These are phyloP conservation scores for Antitype chi DNA, from an alignment of 2,888 invertebrate species.

Conservation along the genomic window DNA sequence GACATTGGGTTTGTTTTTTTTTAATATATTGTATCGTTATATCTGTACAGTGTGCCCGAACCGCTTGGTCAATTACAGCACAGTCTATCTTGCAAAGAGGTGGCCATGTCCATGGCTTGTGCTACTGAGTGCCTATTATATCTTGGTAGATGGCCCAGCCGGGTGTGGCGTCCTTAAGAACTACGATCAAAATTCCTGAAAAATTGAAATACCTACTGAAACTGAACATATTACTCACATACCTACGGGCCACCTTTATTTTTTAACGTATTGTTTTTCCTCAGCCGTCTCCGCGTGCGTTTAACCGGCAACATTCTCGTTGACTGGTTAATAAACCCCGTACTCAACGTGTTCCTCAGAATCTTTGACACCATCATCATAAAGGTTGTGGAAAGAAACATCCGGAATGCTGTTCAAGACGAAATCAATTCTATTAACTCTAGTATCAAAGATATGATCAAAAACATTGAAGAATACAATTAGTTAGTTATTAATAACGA, in stretches of 20 bases:
- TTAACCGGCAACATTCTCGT: slow-evolving; percentile 86
- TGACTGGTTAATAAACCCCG: slow-evolving; percentile 89
- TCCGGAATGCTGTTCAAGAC: slow-evolving; percentile 77
- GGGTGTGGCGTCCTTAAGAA: background rate
- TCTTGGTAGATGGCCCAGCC: background rate
- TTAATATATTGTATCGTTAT: background rate
- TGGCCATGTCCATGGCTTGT: background rate
- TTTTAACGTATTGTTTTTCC: slow-evolving; percentile 59
- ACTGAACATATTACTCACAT: background rate
- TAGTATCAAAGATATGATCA: slow-evolving; percentile 75
- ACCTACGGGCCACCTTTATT: background rate
- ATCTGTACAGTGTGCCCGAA: background rate
- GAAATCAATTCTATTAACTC: slow-evolving; percentile 81
- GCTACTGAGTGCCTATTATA: background rate
- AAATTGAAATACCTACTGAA: background rate
- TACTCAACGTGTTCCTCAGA: slow-evolving; percentile 82
- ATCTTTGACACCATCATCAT: slow-evolving; percentile 88
- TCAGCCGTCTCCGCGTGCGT: slow-evolving; percentile 86
- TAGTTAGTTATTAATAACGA: background rate
- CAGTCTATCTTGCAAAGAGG: background rate
- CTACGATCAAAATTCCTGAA: background rate
- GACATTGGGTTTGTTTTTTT: slow-evolving; percentile 80
- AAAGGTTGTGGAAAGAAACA: slow-evolving; percentile 81
- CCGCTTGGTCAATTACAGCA: background rate
- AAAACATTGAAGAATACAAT: slow-evolving; percentile 74